Conservation (phyloP, 2,797 vertebrate genomes). For the Gymnoscopelus microlampas region DNA sequence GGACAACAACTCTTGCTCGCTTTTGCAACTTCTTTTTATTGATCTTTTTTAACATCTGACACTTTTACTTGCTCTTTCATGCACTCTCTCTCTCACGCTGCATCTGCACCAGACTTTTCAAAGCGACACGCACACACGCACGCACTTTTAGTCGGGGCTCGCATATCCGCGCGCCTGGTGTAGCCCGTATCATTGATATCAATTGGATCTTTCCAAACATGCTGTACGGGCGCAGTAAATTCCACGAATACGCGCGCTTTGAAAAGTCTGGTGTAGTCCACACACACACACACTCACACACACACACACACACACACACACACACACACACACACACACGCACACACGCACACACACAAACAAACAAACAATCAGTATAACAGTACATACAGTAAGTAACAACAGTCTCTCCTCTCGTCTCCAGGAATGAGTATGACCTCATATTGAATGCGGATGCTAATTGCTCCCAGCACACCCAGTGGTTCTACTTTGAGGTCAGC, state of each 20-base stretch:
- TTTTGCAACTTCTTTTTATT: no score
- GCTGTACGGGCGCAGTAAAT: no score
- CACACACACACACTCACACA: not conserved
- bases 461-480: conserved; percentile 86
- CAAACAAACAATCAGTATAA: not conserved
- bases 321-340: not conserved
- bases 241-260: no score
- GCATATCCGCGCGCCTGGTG: no score
- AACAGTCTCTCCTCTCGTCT: not conserved
- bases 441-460: conserved; percentile 89
- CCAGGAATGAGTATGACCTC: conserved; percentile 91
- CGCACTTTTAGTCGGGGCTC: not conserved
- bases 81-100: no score
- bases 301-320: conserved; percentile 4
- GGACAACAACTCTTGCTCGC: no score
- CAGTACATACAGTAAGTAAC: not conserved
- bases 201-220: no score
- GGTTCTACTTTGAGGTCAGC: conserved; percentile 94
- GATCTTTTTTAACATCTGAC: no score
- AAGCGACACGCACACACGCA: not conserved
- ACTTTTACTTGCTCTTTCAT: no score
- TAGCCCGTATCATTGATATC: no score
- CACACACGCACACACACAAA: conserved; percentile 1
- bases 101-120: no score
- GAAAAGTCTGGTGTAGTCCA: not conserved